Conservation (phyloP, 2,888 invertebrate genomes). For the Plutella xylostella region DNA sequence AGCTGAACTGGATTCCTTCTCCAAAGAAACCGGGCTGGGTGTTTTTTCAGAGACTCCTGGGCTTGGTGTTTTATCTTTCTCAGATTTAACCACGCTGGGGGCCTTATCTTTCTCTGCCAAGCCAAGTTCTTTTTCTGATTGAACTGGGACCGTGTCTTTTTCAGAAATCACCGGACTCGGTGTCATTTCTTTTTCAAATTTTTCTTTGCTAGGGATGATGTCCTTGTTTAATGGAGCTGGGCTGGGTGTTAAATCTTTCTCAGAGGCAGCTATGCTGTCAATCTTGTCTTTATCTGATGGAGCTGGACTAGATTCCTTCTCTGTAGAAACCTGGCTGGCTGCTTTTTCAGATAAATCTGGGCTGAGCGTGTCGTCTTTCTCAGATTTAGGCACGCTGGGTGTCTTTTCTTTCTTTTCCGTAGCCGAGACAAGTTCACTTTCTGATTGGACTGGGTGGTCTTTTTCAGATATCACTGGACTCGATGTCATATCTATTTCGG, state of each 20-base stretch:
- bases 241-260: neutral
- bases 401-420: neutral
- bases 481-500: neutral
- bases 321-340: neutral
- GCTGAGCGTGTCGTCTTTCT: neutral
- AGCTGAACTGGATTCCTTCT: constrained; percentile 3
- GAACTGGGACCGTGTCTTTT: neutral
- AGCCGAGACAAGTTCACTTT: neutral
- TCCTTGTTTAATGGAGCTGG: neutral
- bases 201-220: neutral
- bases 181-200: neutral
- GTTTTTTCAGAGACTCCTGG: neutral
- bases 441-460: neutral
- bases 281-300: neutral
- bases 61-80: neutral
- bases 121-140: neutral
- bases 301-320: neutral
- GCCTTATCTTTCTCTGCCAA: neutral
- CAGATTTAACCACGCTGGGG: neutral
- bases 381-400: neutral
- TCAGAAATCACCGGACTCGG: neutral
- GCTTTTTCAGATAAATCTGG: neutral
- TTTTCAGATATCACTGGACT: neutral
- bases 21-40: neutral
- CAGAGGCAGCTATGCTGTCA: neutral